These are phyloP conservation scores for Eucriotettix oculatus DNA, from an alignment of 2,888 invertebrate species.

Conservation along the genomic window DNA sequence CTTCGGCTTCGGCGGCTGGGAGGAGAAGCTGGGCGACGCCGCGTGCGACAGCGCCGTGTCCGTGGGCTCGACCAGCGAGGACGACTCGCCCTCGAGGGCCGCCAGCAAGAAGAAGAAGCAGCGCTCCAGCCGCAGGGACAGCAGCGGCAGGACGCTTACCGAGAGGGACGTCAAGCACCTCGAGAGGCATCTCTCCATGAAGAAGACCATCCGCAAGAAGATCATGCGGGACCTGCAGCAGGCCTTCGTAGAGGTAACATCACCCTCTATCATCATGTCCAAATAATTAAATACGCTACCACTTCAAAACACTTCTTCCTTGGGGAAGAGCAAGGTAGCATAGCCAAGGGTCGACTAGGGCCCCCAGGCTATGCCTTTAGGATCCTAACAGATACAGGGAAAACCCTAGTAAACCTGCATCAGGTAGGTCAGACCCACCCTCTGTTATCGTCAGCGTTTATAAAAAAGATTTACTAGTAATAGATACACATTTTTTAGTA, in stretches of 20 bases:
- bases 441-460: too few species aligned
- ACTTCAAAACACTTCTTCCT: too few species aligned
- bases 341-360: too few species aligned
- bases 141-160: constrained; percentile 47
- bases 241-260: constrained; percentile 36
- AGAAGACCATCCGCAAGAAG: constrained; percentile 70
- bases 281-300: too few species aligned
- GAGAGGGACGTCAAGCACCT: constrained; percentile 47
- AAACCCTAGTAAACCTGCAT: too few species aligned
- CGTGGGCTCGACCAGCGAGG: constrained; percentile 26
- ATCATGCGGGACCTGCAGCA: constrained; percentile 71
- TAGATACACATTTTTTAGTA: too few species aligned
- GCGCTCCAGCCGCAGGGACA: constrained; percentile 42
- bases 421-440: too few species aligned
- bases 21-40: constrained; percentile 3
- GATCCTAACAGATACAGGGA: too few species aligned
- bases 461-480: too few species aligned
- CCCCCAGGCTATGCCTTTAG: too few species aligned
- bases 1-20: constrained; percentile 33
- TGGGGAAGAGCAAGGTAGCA: too few species aligned
- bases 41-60: constrained; percentile 23
- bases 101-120: constrained; percentile 33
- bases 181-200: constrained; percentile 71
- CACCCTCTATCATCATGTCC: not conserved
- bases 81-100: constrained; percentile 11